Evolutionary conservation across 2,888 invertebrate genomes (phyloP), one percentile per base, ranked within the genome.

Genomic region (Sthenelais limicola): DNA sequence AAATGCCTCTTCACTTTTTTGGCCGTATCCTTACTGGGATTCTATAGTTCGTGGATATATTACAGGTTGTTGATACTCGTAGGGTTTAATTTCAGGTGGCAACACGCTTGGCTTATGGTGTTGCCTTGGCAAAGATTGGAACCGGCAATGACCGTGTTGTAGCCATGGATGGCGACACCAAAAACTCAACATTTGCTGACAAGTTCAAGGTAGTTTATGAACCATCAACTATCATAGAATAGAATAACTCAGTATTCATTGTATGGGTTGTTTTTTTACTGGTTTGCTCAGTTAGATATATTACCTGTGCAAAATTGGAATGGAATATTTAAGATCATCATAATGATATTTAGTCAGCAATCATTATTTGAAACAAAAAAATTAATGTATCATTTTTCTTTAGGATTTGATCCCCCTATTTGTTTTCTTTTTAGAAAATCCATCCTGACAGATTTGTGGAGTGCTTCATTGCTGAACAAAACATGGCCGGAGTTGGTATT

Each of bases 401-500:
- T 9, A 43, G 9, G 43, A 43, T 43, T 15, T 43, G 43, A 43
- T 15, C 9, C 12, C n/a, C n/a, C n/a, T n/a, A n/a, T n/a, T n/a
- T n/a, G n/a, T 58, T 33, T n/a, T 33, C 7, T 38, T 38, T 47
- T 15, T 80, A 86, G 85, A 81, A 88, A 80, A 86, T 83, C 21
- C 88, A 84, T 75, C 91, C 92, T 0, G 90, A 90, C 68, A 92
- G 95, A 78, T 97, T 94, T 89, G 92, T 99, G 80, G 99, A 99
- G 89, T 98, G 99, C 88, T 99, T 94, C 90, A 99, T 99, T 85
- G 99, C 99, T 73, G 99, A 99, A 87, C 99, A 99, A 90, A 98
- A 97, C 90, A 90, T 98, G 85, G 96, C 96, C 76, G 97, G 86
- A 28, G 96, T 97, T 73, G 98, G 95, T 0, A 95, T 97, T 80